These are phyloP conservation scores for Sylvia borin DNA, from an alignment of 2,797 vertebrate genomes.

Conservation along the genomic window DNA sequence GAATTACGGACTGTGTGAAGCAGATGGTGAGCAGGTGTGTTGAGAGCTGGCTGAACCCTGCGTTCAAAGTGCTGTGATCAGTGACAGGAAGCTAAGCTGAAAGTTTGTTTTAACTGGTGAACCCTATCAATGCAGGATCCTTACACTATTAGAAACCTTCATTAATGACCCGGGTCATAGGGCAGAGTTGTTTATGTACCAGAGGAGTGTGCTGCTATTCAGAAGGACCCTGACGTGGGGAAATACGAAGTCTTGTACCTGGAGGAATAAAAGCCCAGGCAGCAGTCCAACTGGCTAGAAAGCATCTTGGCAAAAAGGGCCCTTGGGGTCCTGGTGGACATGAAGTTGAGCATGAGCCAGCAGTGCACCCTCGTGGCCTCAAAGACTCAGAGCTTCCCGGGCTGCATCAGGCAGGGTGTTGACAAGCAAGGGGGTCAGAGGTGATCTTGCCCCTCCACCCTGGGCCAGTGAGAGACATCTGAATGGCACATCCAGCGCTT, in stretches of 20 bases:
- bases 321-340: neutral
- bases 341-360: neutral
- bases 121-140: neutral
- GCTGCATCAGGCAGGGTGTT: neutral
- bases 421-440: neutral
- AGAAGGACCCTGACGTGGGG: neutral
- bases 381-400: neutral
- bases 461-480: neutral
- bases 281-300: neutral
- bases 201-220: neutral
- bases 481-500: neutral
- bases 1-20: neutral
- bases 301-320: neutral
- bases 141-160: neutral
- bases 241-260: rapidly evolving
- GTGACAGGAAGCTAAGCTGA: neutral
- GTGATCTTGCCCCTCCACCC: neutral
- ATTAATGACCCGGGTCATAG: neutral
- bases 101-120: neutral
- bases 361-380: neutral
- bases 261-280: neutral
- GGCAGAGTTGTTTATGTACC: neutral
- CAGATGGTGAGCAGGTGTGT: neutral
- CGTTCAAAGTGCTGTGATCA: neutral
- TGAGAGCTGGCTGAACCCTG: neutral